These are phyloP conservation scores for Pedionomus torquatus DNA, from an alignment of 2,113 vertebrate species.

Conservation along the genomic window DNA sequence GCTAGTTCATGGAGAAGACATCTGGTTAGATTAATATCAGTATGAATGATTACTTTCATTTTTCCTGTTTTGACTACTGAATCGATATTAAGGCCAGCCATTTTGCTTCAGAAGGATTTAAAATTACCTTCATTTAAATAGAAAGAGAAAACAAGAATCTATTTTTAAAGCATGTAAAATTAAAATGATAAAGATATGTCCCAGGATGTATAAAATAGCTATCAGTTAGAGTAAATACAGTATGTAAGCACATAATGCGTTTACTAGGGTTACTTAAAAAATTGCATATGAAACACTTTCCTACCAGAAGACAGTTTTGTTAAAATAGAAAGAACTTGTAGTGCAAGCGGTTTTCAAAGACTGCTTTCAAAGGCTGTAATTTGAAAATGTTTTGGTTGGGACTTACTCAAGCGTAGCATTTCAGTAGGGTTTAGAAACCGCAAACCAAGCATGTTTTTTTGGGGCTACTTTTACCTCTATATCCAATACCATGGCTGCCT, in stretches of 20 bases:
- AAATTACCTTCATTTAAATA: not conserved
- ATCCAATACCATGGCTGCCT: not conserved
- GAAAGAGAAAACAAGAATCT: not conserved
- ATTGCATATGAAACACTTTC: not conserved
- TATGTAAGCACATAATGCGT: not conserved
- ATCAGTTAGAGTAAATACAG: not conserved
- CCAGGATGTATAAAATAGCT: not conserved
- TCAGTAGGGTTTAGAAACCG: not conserved
- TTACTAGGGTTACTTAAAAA: not conserved
- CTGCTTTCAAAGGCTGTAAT: rapidly evolving
- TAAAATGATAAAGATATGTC: not conserved
- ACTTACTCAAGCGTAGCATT: rapidly evolving
- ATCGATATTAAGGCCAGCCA: not conserved
- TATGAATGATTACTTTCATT: not conserved
- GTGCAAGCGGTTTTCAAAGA: not conserved
- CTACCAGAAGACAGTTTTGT: not conserved
- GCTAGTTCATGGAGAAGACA: not conserved
- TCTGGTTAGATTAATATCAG: conserved; percentile 2
- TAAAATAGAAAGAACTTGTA: not conserved
- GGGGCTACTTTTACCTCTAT: not conserved
- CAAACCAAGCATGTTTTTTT: not conserved
- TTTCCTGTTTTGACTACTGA: not conserved
- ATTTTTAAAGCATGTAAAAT: not conserved
- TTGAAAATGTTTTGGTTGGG: not conserved
- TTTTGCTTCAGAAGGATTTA: not conserved